phyloP scores from a whole-genome alignment of 2,797 vertebrate genomes.

The Aeoliscus strigatus region DNA sequence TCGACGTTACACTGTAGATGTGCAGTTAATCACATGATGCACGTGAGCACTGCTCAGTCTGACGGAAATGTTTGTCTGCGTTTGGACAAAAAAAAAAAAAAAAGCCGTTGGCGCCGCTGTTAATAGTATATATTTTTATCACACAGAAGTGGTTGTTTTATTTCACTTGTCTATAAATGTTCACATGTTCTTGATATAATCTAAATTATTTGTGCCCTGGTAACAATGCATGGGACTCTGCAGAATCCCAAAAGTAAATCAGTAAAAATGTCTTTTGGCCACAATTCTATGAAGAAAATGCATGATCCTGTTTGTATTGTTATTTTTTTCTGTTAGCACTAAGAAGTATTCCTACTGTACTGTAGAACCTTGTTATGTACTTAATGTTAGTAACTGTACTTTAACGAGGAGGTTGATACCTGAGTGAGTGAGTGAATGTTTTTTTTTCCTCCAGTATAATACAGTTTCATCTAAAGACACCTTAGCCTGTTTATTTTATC shows the following conservation, averaged over 20 bases:
- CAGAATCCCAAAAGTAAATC: constrained; percentile 17
- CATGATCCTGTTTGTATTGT: constrained; percentile 34
- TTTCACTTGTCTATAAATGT: constrained; percentile 31
- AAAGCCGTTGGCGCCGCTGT: constrained; percentile 21
- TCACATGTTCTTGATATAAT: constrained; percentile 28
- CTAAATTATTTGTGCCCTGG: constrained; percentile 46
- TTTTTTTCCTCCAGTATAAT: constrained; percentile 23
- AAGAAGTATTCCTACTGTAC: constrained; percentile 33
- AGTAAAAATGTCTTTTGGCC: constrained; percentile 6
- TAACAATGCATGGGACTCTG: constrained; percentile 32
- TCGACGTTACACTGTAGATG: constrained; percentile 16
- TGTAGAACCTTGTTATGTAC: constrained; percentile 22
- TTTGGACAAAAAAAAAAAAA: constrained; percentile 5
- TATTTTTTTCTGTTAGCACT: constrained; percentile 54
- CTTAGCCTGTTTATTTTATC: constrained; percentile 14
- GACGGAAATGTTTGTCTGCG: constrained; percentile 13
- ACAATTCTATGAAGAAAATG: constrained; percentile 43
- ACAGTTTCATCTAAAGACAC: constrained; percentile 33
- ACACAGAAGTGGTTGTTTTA: constrained; percentile 40
- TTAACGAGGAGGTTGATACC: constrained; percentile 32
- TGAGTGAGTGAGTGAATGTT: constrained; percentile 29
- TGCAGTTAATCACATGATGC: constrained; percentile 26
- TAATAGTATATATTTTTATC: constrained; percentile 38
- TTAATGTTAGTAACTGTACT: constrained; percentile 41
- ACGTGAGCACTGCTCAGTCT: constrained; percentile 8